Conservation (phyloP, 2,113 vertebrate species). For the Neolamprologus devosi region DNA sequence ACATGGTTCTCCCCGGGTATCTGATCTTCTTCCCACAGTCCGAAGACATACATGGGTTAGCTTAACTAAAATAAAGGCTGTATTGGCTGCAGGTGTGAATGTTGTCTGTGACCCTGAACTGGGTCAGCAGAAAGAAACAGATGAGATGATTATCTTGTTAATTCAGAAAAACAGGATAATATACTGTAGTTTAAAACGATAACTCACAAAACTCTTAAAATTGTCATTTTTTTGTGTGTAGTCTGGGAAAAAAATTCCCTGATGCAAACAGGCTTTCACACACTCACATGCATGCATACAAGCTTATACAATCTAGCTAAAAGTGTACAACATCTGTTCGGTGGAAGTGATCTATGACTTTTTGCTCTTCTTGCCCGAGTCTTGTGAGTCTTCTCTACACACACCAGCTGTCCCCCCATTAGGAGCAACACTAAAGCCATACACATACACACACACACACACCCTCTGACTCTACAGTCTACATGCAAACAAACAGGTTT, state of each 20-base stretch:
- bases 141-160: neutral
- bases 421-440: neutral
- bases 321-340: constrained; percentile 38
- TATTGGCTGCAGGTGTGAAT: neutral
- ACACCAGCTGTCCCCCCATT: constrained; percentile 15
- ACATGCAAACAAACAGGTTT: constrained; percentile 10
- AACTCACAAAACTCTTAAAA: neutral
- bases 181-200: neutral
- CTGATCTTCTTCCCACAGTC: neutral
- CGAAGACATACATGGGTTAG: neutral
- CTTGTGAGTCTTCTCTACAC: neutral
- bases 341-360: constrained; percentile 27
- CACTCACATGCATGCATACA: neutral
- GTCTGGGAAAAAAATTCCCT: neutral
- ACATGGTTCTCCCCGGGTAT: neutral
- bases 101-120: neutral
- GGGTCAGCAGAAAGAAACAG: neutral
- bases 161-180: neutral
- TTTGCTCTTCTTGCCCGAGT: neutral
- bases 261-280: neutral
- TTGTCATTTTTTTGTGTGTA: neutral
- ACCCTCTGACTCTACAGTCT: neutral
- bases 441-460: neutral
- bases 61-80: neutral
- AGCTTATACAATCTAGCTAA: neutral